These are phyloP conservation scores for Pterocles gutturalis DNA, from an alignment of 2,113 vertebrate species.

Conservation along the genomic window DNA sequence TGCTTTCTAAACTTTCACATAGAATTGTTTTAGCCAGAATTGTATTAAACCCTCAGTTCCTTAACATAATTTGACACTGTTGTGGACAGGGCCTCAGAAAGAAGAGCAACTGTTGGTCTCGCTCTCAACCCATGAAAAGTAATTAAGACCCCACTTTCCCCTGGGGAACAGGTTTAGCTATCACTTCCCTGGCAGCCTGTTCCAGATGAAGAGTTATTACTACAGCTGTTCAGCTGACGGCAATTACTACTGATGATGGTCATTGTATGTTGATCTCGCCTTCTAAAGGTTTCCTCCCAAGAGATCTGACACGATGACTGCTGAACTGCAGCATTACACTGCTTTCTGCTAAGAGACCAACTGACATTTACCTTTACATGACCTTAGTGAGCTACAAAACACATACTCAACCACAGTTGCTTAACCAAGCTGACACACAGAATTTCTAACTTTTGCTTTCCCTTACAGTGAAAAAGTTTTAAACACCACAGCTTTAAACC, in stretches of 20 bases:
- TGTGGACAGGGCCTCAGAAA: neutral
- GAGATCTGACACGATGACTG: neutral
- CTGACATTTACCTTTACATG: neutral
- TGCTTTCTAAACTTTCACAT: neutral
- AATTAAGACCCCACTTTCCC: neutral
- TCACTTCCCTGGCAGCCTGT: neutral
- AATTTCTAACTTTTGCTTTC: constrained; percentile 32
- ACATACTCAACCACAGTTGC: neutral
- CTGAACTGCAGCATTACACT: neutral
- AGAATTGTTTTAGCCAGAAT: neutral
- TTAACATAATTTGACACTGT: neutral
- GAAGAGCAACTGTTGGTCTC: neutral
- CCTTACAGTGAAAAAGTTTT: neutral
- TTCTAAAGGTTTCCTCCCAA: constrained; percentile 6
- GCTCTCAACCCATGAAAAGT: neutral
- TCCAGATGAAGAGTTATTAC: neutral
- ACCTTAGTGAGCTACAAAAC: neutral
- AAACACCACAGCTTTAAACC: neutral
- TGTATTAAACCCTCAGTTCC: neutral
- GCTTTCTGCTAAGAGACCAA: neutral
- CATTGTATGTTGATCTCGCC: neutral
- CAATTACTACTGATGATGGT: neutral
- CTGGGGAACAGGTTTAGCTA: neutral
- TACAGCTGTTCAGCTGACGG: neutral
- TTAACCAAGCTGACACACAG: neutral